Percentiles rank a stretch among this genome's conserved stretches.
Evolutionary conservation across 1,140 invertebrate genomes (phyloP).

Genomic region (Asbolus verrucosus): DNA sequence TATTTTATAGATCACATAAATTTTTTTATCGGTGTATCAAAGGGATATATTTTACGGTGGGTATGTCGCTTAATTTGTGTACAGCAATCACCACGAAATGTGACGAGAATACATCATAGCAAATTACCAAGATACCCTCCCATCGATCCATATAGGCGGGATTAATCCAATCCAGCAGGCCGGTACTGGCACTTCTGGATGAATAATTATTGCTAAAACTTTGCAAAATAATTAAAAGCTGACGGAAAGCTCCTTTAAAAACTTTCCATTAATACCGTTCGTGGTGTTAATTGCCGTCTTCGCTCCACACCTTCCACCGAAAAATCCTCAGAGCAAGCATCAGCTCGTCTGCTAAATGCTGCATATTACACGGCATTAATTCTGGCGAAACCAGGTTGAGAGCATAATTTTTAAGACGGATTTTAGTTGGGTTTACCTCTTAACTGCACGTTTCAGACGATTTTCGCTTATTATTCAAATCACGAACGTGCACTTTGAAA

Average conservation of each 20-base stretch:
- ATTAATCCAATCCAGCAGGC: no score
- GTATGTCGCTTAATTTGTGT: no score
- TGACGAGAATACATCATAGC: no score
- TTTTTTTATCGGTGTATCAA: no score
- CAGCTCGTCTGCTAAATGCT: not conserved
- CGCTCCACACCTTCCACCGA: not conserved
- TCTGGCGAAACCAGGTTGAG: not conserved
- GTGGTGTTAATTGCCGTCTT: not conserved
- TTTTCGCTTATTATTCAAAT: conserved; percentile 15
- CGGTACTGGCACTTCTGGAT: not conserved
- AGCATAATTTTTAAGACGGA: no score
- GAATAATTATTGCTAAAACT: not conserved
- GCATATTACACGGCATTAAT: not conserved
- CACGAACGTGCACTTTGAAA: conserved; percentile 33
- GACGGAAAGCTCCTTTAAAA: not conserved
- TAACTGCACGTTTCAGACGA: no score
- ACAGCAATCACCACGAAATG: no score
- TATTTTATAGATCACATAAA: no score
- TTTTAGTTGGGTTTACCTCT: no score
- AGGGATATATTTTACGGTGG: no score
- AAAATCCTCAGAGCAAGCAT: not conserved
- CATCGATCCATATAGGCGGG: no score
- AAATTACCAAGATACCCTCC: no score
- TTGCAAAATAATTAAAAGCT: not conserved
- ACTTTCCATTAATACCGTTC: not conserved